These are phyloP conservation scores for Coelinius sp. DNA, from an alignment of 2,888 invertebrate species.

Conservation along the genomic window DNA sequence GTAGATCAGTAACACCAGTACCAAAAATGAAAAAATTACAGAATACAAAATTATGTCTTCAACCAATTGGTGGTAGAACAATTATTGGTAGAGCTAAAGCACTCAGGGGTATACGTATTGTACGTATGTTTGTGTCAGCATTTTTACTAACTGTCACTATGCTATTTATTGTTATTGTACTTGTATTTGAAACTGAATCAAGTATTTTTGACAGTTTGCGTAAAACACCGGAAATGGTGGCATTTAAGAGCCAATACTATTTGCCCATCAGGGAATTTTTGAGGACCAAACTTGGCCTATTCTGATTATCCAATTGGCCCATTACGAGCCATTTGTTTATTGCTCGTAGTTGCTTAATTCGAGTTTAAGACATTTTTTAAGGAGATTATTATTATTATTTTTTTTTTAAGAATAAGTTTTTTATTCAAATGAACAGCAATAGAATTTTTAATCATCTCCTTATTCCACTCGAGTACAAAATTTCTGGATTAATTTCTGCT, in stretches of 20 bases:
- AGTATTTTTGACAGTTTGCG: slow-evolving; percentile 79
- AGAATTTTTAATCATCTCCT: neutral
- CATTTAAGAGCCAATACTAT: slow-evolving; percentile 85
- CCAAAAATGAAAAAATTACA: slow-evolving; percentile 68
- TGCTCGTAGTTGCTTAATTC: slow-evolving; percentile 27
- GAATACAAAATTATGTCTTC: slow-evolving; percentile 62
- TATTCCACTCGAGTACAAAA: slow-evolving; percentile 5
- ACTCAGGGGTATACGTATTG: slow-evolving; percentile 70
- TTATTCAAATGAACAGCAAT: neutral
- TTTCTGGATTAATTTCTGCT: neutral
- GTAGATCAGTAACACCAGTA: slow-evolving; percentile 65
- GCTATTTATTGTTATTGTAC: slow-evolving; percentile 78
- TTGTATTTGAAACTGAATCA: slow-evolving; percentile 86
- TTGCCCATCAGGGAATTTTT: slow-evolving; percentile 86
- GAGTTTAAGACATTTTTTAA: neutral
- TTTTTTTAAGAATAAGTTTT: neutral
- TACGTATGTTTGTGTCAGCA: slow-evolving; percentile 84
- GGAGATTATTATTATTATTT: neutral
- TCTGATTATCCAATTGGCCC: slow-evolving; percentile 71
- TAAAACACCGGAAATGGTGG: slow-evolving; percentile 82
- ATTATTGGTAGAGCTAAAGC: slow-evolving; percentile 48
- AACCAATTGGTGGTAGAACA: slow-evolving; percentile 40
- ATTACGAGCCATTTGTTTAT: slow-evolving; percentile 27
- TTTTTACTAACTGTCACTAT: slow-evolving; percentile 82
- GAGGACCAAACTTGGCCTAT: slow-evolving; percentile 76